phyloP scores from a whole-genome alignment of 2,113 vertebrate species.

The Brevimyrus niger region DNA sequence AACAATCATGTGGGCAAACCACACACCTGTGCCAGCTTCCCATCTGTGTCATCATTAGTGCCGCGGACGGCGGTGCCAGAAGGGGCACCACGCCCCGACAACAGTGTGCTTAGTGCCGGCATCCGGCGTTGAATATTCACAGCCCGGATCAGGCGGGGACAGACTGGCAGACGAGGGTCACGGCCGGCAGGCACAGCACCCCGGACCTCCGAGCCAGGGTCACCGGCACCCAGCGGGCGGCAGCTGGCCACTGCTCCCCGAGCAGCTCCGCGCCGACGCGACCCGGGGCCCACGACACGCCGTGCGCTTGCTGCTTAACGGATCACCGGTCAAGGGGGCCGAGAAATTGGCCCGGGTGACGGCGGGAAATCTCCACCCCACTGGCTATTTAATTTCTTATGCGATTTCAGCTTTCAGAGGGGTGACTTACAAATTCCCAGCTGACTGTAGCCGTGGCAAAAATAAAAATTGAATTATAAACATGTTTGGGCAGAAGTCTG shows the following conservation, averaged over 20 bases:
- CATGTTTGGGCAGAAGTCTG: not conserved
- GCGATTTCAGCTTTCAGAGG: conserved; percentile 7
- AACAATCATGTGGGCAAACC: not conserved
- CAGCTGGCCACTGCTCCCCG: not conserved
- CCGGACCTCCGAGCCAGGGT: not conserved
- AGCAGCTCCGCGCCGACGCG: not conserved
- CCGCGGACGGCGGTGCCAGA: not conserved
- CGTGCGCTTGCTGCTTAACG: not conserved
- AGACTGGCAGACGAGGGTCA: not conserved
- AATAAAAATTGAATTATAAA: not conserved
- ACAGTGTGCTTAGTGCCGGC: not conserved
- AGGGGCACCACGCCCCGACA: not conserved
- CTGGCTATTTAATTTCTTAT: not conserved
- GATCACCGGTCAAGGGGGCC: not conserved
- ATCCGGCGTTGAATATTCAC: conserved; percentile 19
- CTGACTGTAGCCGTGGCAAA: not conserved
- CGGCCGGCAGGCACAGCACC: not conserved
- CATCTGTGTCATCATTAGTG: not conserved
- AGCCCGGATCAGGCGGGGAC: not conserved
- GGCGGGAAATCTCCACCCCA: not conserved
- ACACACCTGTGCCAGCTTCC: not conserved
- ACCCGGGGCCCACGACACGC: not conserved
- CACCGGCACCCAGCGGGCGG: not conserved
- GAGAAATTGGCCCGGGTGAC: not conserved
- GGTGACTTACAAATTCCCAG: conserved; percentile 5